Base-by-base conservation (phyloP, 2,797 vertebrate genomes). In the Cetoscarus ocellatus region DNA sequence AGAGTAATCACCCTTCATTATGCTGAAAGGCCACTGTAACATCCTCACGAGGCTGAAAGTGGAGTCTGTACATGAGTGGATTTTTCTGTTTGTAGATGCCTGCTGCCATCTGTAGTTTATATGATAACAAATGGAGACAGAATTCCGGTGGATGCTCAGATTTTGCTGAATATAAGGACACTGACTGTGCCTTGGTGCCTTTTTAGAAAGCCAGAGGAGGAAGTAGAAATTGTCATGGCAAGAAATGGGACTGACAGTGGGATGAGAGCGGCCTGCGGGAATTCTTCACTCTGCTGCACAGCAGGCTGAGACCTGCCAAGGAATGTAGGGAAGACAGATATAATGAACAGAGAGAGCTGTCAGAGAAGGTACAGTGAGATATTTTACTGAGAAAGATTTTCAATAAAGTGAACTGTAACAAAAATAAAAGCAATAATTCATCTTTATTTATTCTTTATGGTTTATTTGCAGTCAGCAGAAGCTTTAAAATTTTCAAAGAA, bases 271-370 rank as follows among this genome's bases (percentile, higher is more conserved):
- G 67, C 61, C 62, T 56, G 53, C 42, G 78, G 81, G 78, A 89
- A 85, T 86, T 78, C 67, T 85, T 36, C 66, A 61, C 77, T 77
- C 73, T 68, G 70, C 65, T 77, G 59, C 77, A 34, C 72, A 79
- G 84, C 92, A 90, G 77, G 92, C 87, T 44, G 10, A 27, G 84
- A 90, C 89, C 88, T 93, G 92, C 91, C 55, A 47, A 86, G 77
- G 90, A 94, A 94, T 94, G 88, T 71, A 39, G 66, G 57, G 77
- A 84, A 79, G 77, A 77, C 59, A 70, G 14, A 73, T 14, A 13
- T n/a, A 61, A 64, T 47, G 43, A 70, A 11, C 18, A 54, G 66
- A 68, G 52, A 52, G 54, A 61, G 15, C 61, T 60, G 11, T 7
- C 54, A 35, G 52, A 56, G 55, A 47, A 15, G 13, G 19, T 59